phyloP scores from a whole-genome alignment of 1,140 invertebrate species.

The Mya arenaria region DNA sequence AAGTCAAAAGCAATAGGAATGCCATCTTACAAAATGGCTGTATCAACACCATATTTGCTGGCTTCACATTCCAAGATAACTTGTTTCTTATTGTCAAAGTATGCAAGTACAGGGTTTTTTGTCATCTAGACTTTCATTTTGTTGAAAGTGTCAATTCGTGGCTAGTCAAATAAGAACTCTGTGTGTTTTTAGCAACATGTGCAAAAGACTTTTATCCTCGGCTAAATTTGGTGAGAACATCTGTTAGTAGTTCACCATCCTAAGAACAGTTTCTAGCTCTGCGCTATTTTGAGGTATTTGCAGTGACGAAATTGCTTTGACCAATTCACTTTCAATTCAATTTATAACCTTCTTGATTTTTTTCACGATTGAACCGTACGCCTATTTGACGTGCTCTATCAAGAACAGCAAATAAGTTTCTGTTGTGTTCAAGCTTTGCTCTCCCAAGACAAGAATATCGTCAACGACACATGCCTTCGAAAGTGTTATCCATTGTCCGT shows the following conservation, averaged over 20 bases:
- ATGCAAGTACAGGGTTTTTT: constrained; percentile 20
- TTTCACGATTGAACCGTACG: neutral
- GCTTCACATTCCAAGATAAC: constrained; percentile 56
- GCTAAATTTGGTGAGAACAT: constrained; percentile 79
- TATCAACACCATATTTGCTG: constrained; percentile 74
- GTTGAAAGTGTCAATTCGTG: constrained; percentile 47
- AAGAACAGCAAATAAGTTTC: neutral
- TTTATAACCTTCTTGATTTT: no score
- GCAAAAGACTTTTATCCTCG: constrained; percentile 69
- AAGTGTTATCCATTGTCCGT: neutral
- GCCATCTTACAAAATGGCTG: constrained; percentile 79
- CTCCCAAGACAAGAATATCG: constrained; percentile 7
- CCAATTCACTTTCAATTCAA: constrained; percentile 78
- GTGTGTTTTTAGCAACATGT: constrained; percentile 60
- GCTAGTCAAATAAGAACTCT: constrained; percentile 56
- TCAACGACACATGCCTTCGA: constrained; percentile 39
- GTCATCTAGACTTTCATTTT: constrained; percentile 47
- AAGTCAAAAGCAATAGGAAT: constrained; percentile 70
- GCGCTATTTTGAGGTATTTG: constrained; percentile 68
- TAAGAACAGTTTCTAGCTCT: constrained; percentile 77
- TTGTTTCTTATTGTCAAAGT: constrained; percentile 48
- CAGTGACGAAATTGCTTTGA: constrained; percentile 77
- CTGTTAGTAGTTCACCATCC: constrained; percentile 80
- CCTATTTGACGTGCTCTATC: neutral
- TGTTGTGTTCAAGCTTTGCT: neutral